phyloP scores from a whole-genome alignment of 2,113 vertebrate genomes.

The Myxocyprinus asiaticus region DNA sequence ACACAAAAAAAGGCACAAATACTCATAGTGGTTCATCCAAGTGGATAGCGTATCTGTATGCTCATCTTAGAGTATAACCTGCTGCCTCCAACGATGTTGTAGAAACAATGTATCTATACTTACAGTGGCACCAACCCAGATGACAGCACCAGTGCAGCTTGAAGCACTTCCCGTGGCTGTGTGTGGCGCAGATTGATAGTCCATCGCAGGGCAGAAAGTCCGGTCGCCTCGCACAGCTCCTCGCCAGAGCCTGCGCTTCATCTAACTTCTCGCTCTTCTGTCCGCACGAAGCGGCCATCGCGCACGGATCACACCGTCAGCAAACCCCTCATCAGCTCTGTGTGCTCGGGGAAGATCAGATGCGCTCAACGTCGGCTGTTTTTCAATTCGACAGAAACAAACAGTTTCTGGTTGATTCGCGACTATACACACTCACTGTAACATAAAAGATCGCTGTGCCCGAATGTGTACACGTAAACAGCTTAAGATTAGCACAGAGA shows the following conservation, averaged over 20 bases:
- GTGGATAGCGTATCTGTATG: too few species aligned
- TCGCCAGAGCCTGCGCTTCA: conserved; percentile 94
- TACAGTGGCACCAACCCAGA: conserved; percentile 99
- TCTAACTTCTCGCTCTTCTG: conserved; percentile 90
- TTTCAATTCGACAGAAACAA: neutral
- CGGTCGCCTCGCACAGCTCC: conserved; percentile 93
- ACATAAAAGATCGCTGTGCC: neutral
- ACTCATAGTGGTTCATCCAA: too few species aligned
- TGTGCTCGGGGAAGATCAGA: neutral
- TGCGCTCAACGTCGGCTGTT: conserved; percentile 1
- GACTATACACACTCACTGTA: neutral
- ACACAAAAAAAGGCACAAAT: too few species aligned
- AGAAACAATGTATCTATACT: conserved; percentile 75
- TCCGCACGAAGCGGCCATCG: too few species aligned
- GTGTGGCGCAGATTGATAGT: conserved; percentile 95
- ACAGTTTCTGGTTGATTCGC: neutral
- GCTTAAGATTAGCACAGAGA: neutral
- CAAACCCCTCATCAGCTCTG: conserved; percentile 21
- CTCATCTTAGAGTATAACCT: too few species aligned
- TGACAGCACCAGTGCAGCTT: conserved; percentile 99
- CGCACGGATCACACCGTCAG: conserved; percentile 19
- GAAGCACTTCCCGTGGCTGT: conserved; percentile 98
- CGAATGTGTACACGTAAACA: neutral
- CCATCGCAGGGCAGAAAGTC: conserved; percentile 98
- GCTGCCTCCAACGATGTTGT: neutral